Percentiles rank a stretch among this genome's conserved stretches.
phyloP scores from a whole-genome alignment of 1,140 invertebrate genomes.

The Zaprionus kolodkinae region DNA sequence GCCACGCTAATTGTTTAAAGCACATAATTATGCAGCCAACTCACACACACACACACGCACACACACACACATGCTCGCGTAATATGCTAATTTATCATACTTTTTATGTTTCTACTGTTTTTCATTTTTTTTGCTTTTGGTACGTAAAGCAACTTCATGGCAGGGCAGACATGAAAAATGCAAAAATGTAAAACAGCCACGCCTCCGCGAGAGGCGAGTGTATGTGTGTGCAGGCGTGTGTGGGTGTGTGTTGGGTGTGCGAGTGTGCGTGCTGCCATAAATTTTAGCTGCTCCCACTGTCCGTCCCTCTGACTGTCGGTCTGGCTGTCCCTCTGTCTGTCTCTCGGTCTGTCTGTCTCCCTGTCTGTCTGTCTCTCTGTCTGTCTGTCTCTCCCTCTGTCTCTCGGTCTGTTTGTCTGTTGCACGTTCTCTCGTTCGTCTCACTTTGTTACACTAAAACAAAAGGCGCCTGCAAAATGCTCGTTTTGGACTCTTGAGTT shows the following conservation, averaged over 20 bases:
- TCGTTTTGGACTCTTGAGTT: slow-evolving; percentile 77
- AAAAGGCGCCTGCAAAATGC: slow-evolving; percentile 57
- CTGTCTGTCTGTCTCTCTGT: slow-evolving; percentile 8
- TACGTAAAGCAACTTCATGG: slow-evolving; percentile 53
- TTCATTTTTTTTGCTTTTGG: not conserved
- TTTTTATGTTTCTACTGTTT: slow-evolving; percentile 56
- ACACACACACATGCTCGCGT: slow-evolving; percentile 55
- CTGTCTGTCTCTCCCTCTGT: slow-evolving; percentile 5
- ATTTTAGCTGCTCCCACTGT: slow-evolving; percentile 49
- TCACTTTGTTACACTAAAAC: slow-evolving; percentile 74
- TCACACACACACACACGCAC: slow-evolving; percentile 13
- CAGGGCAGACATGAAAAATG: slow-evolving; percentile 73
- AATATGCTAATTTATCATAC: slow-evolving; percentile 76
- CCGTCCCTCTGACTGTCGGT: slow-evolving; percentile 3
- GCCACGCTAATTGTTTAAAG: slow-evolving; percentile 70
- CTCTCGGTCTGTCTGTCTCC: slow-evolving; percentile 6
- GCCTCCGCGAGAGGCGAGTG: slow-evolving; percentile 42
- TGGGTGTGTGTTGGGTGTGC: not conserved
- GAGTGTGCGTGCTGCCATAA: slow-evolving; percentile 50
- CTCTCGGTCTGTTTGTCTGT: slow-evolving; percentile 9
- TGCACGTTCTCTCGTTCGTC: slow-evolving; percentile 44
- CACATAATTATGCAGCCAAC: slow-evolving; percentile 71
- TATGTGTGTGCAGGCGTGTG: slow-evolving; percentile 10
- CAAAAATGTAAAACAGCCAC: slow-evolving; percentile 71
- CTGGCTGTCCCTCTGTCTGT: slow-evolving; percentile 5